Percentiles rank a stretch among this genome's conserved stretches.
Evolutionary conservation across 2,797 vertebrate species (phyloP).

Genomic region (Lutra lutra): DNA sequence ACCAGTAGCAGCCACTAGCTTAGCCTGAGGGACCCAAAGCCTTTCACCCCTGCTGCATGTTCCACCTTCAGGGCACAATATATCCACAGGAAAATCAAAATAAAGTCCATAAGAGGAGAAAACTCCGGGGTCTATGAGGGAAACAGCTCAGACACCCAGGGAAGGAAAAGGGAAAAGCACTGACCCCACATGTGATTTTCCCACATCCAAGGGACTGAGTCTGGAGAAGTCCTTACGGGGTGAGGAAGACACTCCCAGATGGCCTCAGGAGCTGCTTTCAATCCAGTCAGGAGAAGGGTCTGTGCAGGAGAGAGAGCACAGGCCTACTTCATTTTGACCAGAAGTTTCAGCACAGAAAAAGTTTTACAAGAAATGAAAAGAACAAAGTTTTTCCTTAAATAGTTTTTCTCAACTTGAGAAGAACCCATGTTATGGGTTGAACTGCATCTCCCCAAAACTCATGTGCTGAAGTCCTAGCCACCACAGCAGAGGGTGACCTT

Average conservation of each 20-base stretch:
- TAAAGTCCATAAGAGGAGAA: not conserved
- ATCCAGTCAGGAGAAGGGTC: not conserved
- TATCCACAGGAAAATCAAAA: not conserved
- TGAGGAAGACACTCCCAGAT: not conserved
- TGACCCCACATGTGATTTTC: accelerated
- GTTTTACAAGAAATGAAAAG: not conserved
- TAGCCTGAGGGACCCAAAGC: not conserved
- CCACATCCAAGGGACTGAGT: too few species aligned
- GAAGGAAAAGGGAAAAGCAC: not conserved
- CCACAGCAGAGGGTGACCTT: not conserved
- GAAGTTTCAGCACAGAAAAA: not conserved
- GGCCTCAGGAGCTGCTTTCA: not conserved
- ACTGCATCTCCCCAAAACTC: not conserved
- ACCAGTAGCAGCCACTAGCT: not conserved
- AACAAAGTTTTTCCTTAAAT: not conserved
- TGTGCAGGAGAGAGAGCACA: not conserved
- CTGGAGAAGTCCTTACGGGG: not conserved
- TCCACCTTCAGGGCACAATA: not conserved
- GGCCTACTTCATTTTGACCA: not conserved
- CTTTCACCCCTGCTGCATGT: not conserved
- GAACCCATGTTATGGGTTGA: not conserved
- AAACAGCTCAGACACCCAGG: not conserved
- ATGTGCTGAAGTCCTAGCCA: not conserved
- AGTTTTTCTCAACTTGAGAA: slow-evolving; percentile 3
- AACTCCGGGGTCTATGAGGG: not conserved